A percentile compares a stretch with the other conserved stretches of the same genome.
Conservation (phyloP, 2,888 invertebrate genomes). For the Athripsodes cinereus region DNA sequence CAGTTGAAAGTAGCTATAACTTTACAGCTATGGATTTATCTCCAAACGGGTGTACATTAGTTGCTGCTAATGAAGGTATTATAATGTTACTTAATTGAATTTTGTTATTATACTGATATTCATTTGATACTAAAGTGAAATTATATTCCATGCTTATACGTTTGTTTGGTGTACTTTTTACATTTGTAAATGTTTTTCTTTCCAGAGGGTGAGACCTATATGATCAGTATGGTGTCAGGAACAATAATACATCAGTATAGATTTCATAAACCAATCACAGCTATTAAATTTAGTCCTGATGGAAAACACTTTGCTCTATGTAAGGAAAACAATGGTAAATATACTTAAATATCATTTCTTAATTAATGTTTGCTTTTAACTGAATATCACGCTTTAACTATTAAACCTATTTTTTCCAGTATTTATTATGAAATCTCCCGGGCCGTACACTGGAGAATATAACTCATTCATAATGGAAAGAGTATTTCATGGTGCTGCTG, state of each 20-base stretch:
- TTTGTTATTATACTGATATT: too few species aligned
- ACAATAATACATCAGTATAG: conserved; percentile 77
- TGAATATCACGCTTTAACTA: not conserved
- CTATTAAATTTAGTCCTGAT: conserved; percentile 88
- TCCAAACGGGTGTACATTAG: conserved; percentile 76
- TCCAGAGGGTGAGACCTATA: conserved; percentile 70
- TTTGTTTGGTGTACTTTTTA: too few species aligned
- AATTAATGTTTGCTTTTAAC: not conserved
- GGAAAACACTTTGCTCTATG: conserved; percentile 90
- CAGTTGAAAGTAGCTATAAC: conserved; percentile 81
- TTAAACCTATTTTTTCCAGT: conserved; percentile 52
- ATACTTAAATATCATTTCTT: not conserved
- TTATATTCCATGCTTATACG: not conserved
- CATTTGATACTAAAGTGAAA: too few species aligned
- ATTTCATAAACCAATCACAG: conserved; percentile 70
- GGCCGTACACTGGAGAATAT: conserved; percentile 71
- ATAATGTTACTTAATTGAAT: too few species aligned
- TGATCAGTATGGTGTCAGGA: conserved; percentile 80
- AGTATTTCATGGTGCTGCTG: conserved; percentile 74
- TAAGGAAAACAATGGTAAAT: conserved; percentile 70
- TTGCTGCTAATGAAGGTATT: conserved; percentile 83
- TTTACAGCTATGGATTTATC: conserved; percentile 80
- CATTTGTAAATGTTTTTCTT: conserved; percentile 18
- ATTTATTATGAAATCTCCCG: conserved; percentile 82
- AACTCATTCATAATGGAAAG: conserved; percentile 83